Evolutionary conservation across 2,888 invertebrate species (phyloP), one percentile per base, ranked within the genome.

Genomic region (Crioceris asparagi): DNA sequence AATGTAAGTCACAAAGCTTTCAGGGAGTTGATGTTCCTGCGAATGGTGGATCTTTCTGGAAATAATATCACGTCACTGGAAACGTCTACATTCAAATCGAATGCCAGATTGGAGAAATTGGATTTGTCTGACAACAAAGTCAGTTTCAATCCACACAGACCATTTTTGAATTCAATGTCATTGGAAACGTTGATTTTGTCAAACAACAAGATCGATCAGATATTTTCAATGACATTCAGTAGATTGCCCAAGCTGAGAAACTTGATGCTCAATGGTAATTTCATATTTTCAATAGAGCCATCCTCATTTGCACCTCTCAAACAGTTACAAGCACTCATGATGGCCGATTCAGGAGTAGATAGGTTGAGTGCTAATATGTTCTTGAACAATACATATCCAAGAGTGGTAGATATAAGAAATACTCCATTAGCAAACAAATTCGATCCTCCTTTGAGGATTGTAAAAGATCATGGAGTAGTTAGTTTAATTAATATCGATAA

Each of bases 321-420:
- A 29, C 54, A 55, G 39, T 50, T 64, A 35, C 54, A 57, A 40
- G 62, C 58, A 50, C 51, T 64, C 19, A 60, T 60, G 18, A 42
- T 64, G 35, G 55, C 57, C 37, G 55, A 62, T 40, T 62, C 64
- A 33, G 57, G 55, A 33, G 59, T 64, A 35, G 52, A 55, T 43
- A 54, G 50, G 43, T 45, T 64, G 32, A 52, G 52, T 14, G 51
- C 51, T 32, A 52, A 53, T 16, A 64, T 64, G 64, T 64, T 64
- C 46, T 14, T 21, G 11, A 51, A 47, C 29, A 47, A 52, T 31
- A 44, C 43, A 2, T 46, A 52, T 33, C 64, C 64, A 8, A 51
- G 53, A 40, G 55, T 59, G 35, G 48, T 62, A 14, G 59, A 61
- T 46, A 43, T 64, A 26, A 56, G 57, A 30, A 53, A 51, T n/a